Evolutionary conservation across 1,140 invertebrate genomes (phyloP).

Genomic region (Alviniconcha marisindica): DNA sequence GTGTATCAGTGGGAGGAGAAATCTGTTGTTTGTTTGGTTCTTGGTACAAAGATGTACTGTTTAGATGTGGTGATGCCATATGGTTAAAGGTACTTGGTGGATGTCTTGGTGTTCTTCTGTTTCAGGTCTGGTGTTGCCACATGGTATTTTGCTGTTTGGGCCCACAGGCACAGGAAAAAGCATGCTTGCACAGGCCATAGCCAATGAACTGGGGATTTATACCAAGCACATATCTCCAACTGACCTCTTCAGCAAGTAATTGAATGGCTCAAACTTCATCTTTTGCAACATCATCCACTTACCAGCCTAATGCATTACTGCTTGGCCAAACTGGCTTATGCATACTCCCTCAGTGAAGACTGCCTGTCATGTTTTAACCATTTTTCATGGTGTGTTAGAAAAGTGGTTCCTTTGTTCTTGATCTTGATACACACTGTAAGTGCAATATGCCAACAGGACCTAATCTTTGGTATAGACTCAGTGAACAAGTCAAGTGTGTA

Average conservation of each 20-base stretch:
- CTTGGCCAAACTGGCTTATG: not conserved
- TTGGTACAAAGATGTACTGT: too few species aligned
- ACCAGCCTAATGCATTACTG: too few species aligned
- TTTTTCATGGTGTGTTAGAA: not conserved
- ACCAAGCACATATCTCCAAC: slow-evolving; percentile 50
- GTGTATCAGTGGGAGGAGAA: too few species aligned
- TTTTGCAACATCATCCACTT: too few species aligned
- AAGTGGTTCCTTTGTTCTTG: not conserved
- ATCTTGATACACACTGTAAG: not conserved
- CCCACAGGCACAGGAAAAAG: slow-evolving; percentile 99
- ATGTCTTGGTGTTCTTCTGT: slow-evolving; percentile 31
- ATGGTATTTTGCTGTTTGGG: slow-evolving; percentile 92
- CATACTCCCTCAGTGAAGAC: not conserved
- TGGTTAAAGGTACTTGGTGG: too few species aligned
- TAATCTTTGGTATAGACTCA: too few species aligned
- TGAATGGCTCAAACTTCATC: too few species aligned
- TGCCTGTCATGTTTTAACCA: not conserved
- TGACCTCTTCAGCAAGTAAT: slow-evolving; percentile 70
- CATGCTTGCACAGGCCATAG: slow-evolving; percentile 86
- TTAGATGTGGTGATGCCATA: too few species aligned
- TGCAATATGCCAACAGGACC: too few species aligned
- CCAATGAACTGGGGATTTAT: slow-evolving; percentile 50
- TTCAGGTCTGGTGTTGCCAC: slow-evolving; percentile 57
- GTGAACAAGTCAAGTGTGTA: too few species aligned
- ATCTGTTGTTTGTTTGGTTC: too few species aligned